Base-by-base conservation (phyloP, 1,140 invertebrate species). In the Panonychus citri region DNA sequence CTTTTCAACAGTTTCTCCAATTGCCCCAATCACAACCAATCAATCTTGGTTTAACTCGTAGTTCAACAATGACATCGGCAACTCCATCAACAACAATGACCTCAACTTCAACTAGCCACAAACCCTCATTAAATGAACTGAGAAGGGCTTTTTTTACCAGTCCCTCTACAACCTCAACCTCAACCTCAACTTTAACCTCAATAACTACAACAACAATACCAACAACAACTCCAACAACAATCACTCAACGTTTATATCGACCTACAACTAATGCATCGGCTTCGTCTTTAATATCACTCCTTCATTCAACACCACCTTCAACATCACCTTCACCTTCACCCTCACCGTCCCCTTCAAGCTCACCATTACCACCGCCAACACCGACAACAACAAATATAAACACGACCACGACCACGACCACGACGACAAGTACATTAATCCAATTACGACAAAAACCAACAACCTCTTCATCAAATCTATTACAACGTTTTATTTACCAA, bases 1-100 rank as follows among this genome's bases (percentile, higher is more conserved):
- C 24, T 53, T 53, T 34, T 59, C 2, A 52, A 59, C 15, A 62
- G 64, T 34, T 34, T 63, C 13, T n/a, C 21, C 19, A n/a, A 46
- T 21, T 46, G 8, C 43, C 21, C 21, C 43, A 21, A 46, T 21
- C n/a, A 21, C 43, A 21, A n/a, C 19, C 43, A 46, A 24, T 19
- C 15, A 46, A 46, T 46, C 8, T 46, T n/a, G 43, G n/a, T n/a
- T 34, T 34, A 34, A 34, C 30, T 7, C 30, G 30, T 7, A 34
- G 30, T 34, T 34, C 30, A 34, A 34, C 30, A 5, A 34, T 34
- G 30, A 7, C 30, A 34, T 7, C 30, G 12, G 5, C 30, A 34
- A 34, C 30, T 34, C 12, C 30, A 7, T 34, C 30, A 34, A 34
- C 30, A 34, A 34, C 30, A 34, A 34, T 34, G 12, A 34, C 30